These are phyloP conservation scores for Bombycilla garrulus DNA, from an alignment of 2,113 vertebrate species.

Conservation along the genomic window DNA sequence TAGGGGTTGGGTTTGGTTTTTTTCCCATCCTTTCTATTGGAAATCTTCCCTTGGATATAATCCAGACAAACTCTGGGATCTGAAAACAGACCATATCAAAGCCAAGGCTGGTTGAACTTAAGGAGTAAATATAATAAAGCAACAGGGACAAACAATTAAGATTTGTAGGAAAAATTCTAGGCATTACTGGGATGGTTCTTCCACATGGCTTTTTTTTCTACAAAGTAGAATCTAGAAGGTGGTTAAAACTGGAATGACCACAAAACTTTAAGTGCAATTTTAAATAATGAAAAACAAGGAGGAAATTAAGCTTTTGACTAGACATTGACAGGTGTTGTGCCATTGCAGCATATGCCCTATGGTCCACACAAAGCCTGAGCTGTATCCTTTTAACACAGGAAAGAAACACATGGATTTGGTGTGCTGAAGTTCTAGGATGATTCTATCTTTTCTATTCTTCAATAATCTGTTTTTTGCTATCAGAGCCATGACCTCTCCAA, in stretches of 20 bases:
- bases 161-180: neutral
- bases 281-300: neutral
- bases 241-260: neutral
- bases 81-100: conserved; percentile 1
- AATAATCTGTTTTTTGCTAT: neutral
- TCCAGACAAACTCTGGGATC: neutral
- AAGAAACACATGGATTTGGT: neutral
- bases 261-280: neutral
- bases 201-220: neutral
- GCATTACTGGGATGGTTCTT: neutral
- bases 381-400: neutral
- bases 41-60: neutral
- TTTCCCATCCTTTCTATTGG: neutral
- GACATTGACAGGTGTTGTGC: neutral
- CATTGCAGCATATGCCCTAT: neutral
- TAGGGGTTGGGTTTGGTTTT: neutral
- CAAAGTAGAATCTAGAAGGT: neutral
- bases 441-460: neutral
- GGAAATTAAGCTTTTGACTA: neutral
- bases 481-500: neutral
- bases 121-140: neutral
- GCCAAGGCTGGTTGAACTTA: neutral
- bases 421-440: neutral
- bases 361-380: neutral
- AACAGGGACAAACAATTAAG: neutral